phyloP scores from a whole-genome alignment of 2,113 vertebrate genomes.

The Prochilodus magdalenae region DNA sequence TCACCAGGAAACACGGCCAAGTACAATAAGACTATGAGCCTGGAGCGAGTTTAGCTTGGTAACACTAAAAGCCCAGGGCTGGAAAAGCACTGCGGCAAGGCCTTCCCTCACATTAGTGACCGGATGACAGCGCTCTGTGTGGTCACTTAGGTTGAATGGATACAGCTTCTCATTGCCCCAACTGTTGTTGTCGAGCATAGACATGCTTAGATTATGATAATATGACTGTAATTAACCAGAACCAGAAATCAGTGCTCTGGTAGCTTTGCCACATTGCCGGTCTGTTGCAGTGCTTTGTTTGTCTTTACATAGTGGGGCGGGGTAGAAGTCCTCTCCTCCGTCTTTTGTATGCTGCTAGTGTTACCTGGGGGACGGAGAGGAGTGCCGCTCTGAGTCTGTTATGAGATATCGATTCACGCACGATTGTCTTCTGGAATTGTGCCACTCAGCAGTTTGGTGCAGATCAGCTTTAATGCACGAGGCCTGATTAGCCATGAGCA shows the following conservation, averaged over 20 bases:
- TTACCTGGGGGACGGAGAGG: conserved; percentile 22
- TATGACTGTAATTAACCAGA: not conserved
- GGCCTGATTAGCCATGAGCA: conserved; percentile 65
- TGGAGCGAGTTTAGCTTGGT: conserved; percentile 3
- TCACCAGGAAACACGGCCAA: not conserved
- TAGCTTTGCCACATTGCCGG: not conserved
- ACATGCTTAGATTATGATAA: too few species aligned
- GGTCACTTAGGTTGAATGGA: too few species aligned
- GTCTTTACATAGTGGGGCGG: not conserved
- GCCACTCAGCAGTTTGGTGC: conserved; percentile 70
- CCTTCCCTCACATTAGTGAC: not conserved
- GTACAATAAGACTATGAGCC: not conserved
- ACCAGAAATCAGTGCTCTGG: not conserved
- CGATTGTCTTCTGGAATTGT: conserved; percentile 62
- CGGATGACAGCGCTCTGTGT: not conserved
- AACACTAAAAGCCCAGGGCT: not conserved
- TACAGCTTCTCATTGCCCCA: too few species aligned
- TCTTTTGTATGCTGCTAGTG: not conserved
- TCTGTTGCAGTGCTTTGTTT: not conserved
- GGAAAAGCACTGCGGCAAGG: not conserved
- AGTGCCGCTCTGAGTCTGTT: conserved; percentile 37
- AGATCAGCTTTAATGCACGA: conserved; percentile 50
- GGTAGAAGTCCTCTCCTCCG: not conserved
- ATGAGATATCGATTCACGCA: conserved; percentile 62
- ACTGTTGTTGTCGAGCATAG: too few species aligned